phyloP scores from a whole-genome alignment of 2,888 invertebrate genomes.

The Rotaria magnacalcarata region DNA sequence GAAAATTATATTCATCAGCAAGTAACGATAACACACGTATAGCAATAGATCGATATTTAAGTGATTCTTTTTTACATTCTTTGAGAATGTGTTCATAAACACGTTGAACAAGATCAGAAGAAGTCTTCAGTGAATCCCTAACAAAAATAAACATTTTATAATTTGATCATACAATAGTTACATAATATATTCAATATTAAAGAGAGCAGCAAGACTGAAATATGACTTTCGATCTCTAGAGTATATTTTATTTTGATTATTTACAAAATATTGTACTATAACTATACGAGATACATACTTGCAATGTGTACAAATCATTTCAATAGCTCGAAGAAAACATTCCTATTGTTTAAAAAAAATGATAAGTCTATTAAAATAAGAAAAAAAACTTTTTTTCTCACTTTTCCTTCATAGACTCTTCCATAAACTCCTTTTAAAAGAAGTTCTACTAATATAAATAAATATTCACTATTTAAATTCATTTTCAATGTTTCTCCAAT shows the following conservation, averaged over 20 bases:
- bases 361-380: too few species aligned
- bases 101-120: neutral
- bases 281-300: neutral
- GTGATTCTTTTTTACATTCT: slow-evolving; percentile 35
- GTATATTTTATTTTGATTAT: too few species aligned
- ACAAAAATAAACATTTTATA: neutral
- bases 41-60: neutral
- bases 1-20: slow-evolving; percentile 25
- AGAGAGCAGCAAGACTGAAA: too few species aligned
- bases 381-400: neutral
- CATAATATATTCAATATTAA: too few species aligned
- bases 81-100: slow-evolving; percentile 1
- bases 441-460: neutral
- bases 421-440: slow-evolving; percentile 13
- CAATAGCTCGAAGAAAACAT: slow-evolving; percentile 18
- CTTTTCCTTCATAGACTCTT: slow-evolving; percentile 34
- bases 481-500: neutral
- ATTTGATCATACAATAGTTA: too few species aligned
- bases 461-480: neutral
- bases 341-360: neutral
- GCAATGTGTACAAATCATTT: neutral
- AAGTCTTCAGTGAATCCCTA: neutral
- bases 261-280: too few species aligned
- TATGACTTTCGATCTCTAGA: too few species aligned
- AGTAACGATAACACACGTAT: neutral